These are phyloP conservation scores for Drosophila elegans DNA, from an alignment of 1,140 invertebrate species.

Conservation along the genomic window DNA sequence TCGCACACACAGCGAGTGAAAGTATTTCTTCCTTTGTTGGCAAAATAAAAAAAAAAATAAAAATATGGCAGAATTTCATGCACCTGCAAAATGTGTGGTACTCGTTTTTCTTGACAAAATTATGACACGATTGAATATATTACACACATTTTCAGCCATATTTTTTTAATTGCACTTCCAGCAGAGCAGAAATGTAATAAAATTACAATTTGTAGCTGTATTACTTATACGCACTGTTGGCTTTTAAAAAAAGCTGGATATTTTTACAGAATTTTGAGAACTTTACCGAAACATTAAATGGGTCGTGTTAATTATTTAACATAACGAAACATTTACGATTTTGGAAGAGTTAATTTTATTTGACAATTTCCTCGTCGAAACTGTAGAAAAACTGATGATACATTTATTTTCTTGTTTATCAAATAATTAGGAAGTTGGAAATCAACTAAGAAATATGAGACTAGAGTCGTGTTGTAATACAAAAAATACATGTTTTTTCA, in stretches of 20 bases:
- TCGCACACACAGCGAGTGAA: conserved; percentile 32
- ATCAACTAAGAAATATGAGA: background rate
- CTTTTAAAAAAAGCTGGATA: too few relatives aligned
- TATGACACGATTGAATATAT: background rate
- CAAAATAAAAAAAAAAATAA: background rate
- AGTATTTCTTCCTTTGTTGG: conserved; percentile 30
- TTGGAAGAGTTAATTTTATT: background rate
- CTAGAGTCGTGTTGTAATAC: too few relatives aligned
- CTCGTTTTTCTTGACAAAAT: conserved; percentile 9
- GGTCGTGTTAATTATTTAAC: background rate
- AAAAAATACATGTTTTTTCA: too few relatives aligned
- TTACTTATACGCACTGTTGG: conserved; percentile 4
- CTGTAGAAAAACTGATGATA: background rate
- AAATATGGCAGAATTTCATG: conserved; percentile 19
- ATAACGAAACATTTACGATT: background rate
- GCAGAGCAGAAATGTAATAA: background rate
- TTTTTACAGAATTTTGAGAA: background rate
- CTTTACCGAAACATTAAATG: background rate
- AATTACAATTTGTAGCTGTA: background rate
- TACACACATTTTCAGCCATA: background rate
- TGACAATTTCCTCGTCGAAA: background rate
- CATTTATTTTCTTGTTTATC: background rate
- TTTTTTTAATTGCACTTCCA: conserved; percentile 4
- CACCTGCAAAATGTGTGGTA: conserved; percentile 7
- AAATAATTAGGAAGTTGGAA: too few relatives aligned